Base-by-base conservation (phyloP, 2,888 invertebrate species). In the Dynastes maya region DNA sequence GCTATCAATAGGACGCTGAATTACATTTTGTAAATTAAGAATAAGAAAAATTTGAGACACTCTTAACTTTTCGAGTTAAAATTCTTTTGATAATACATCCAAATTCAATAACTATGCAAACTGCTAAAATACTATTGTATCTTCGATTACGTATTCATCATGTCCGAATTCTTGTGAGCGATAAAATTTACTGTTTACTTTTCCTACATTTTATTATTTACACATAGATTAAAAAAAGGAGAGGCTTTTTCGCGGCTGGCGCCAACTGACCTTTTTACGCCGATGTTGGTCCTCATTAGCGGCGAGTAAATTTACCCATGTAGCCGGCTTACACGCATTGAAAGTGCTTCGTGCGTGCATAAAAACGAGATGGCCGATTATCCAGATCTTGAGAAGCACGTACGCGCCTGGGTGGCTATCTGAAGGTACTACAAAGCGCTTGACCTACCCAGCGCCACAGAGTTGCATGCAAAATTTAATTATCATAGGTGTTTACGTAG, bases 251-350 rank as follows among this genome's bases (percentile, higher is more conserved):
- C 81, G 79, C 80, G 40, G 78, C 82, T 84, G 84, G 84, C 84
- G 84, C 84, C 84, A 83, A 83, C 82, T 84, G 84, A 83, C 84
- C 84, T 84, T 83, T 22, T 70, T 51, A 58, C 72, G 72, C 40
- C 58, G 58, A 58, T 72, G 80, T 37, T 81, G 83, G 83, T 82
- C 82, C 84, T 84, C 84, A 84, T 84, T 84, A 84, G 82, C 84
- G 40, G 40, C 83, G 83, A 84, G 80, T 80, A 82, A 84, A 84
- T 84, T 84, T 84, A 83, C 83, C 67, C 83, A 83, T 82, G 82
- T 22, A 83, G 82, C 82, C 80, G 81, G 58, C 40, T 40, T 81
- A 80, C 83, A 82, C 82, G 82, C 82, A 82, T 82, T 79, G 65
- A 29, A 71, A 71, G 77, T 72, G 65, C 67, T 79, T 55, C 70